Conservation (phyloP, 2,113 vertebrate species). For the Dascyllus trimaculatus region DNA sequence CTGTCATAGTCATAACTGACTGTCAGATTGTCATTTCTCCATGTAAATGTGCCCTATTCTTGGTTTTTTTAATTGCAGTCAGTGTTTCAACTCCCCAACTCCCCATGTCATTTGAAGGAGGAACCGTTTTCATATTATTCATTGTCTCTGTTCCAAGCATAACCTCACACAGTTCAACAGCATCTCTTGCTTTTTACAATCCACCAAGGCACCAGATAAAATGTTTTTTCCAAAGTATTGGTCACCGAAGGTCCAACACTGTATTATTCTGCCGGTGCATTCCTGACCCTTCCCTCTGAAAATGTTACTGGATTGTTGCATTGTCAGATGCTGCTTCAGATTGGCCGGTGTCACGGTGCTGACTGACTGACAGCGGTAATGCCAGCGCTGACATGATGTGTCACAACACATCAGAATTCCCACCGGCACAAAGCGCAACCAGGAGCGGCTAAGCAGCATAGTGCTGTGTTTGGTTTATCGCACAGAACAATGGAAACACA, state of each 20-base stretch:
- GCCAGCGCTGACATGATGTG: too few species aligned
- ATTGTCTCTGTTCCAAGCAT: not conserved
- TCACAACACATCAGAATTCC: too few species aligned
- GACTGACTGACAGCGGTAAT: too few species aligned
- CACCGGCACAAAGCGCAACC: not conserved
- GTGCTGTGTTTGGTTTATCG: too few species aligned
- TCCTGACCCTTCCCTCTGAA: not conserved
- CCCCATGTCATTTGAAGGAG: not conserved
- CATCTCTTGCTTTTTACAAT: not conserved
- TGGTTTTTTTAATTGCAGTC: constrained; percentile 17
- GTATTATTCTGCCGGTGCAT: not conserved
- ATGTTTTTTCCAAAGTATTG: not conserved
- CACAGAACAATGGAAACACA: too few species aligned
- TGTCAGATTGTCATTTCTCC: not conserved
- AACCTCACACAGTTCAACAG: not conserved
- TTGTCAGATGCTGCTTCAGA: too few species aligned
- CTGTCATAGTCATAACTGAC: too few species aligned
- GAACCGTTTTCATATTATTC: constrained; percentile 7
- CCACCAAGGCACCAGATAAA: not conserved
- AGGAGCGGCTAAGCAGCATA: too few species aligned
- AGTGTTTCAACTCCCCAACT: not conserved
- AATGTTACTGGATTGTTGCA: too few species aligned
- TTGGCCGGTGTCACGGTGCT: too few species aligned
- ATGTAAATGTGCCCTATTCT: not conserved
- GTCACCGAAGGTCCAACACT: not conserved